phyloP scores from a whole-genome alignment of 2,797 vertebrate species.

The Phrynocephalus forsythii region DNA sequence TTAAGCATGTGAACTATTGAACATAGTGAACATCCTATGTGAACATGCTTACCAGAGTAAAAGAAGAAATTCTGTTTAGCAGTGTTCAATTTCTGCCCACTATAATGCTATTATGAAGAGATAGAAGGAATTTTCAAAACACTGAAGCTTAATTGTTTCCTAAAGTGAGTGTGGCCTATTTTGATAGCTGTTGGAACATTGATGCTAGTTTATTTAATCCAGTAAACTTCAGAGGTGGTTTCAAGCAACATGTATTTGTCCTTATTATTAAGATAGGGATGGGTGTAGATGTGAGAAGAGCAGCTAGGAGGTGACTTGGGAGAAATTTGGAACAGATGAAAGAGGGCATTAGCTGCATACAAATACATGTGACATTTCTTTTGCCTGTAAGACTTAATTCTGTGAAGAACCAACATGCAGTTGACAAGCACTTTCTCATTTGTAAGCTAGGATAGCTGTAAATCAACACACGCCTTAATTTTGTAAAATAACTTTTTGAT shows the following conservation, averaged over 20 bases:
- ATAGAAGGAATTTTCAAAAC: background rate
- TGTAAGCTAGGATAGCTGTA: background rate
- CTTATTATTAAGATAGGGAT: background rate
- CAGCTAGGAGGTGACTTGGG: background rate
- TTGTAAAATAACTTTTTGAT: conserved; percentile 39
- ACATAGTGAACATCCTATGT: background rate
- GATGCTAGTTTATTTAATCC: background rate
- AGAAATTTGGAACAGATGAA: background rate
- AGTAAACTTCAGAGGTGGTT: too few relatives aligned
- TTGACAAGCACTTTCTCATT: background rate
- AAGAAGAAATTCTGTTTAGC: background rate
- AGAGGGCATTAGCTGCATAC: background rate
- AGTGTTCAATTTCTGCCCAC: background rate
- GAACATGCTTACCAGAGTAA: background rate
- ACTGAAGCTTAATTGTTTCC: background rate
- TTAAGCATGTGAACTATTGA: background rate
- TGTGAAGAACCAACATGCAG: background rate
- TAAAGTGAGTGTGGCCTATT: background rate
- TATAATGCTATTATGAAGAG: conserved; percentile 1
- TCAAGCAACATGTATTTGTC: background rate
- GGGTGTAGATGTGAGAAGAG: background rate
- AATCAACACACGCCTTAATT: background rate
- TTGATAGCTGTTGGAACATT: background rate
- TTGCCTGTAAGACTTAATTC: background rate
- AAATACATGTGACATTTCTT: background rate